These are phyloP conservation scores for Ochropacha duplaris DNA, from an alignment of 2,888 invertebrate genomes.

Conservation along the genomic window DNA sequence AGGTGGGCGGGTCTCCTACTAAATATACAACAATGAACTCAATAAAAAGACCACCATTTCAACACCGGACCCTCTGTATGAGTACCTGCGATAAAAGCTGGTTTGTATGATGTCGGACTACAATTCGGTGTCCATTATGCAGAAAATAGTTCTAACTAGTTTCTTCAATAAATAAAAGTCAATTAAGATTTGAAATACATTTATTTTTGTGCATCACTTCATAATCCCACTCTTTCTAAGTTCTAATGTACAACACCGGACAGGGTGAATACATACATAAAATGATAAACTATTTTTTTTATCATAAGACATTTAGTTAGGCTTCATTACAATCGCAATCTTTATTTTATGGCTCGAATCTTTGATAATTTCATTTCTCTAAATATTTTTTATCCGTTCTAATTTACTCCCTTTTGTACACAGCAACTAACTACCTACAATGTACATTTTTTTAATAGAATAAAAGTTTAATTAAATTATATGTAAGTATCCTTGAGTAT, in stretches of 20 bases:
- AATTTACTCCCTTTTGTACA: slow-evolving; percentile 50
- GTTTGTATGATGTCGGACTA: too few species aligned
- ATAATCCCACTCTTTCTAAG: slow-evolving; percentile 64
- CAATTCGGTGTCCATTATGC: too few species aligned
- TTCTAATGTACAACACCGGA: slow-evolving; percentile 72
- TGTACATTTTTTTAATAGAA: slow-evolving; percentile 14
- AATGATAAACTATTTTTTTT: slow-evolving; percentile 47
- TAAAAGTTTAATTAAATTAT: neutral
- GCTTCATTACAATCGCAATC: slow-evolving; percentile 60
- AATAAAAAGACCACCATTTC: too few species aligned
- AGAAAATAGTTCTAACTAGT: too few species aligned
- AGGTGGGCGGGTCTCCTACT: too few species aligned
- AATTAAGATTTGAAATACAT: slow-evolving; percentile 67
- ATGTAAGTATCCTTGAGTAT: neutral
- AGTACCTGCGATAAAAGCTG: too few species aligned
- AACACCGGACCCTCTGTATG: too few species aligned
- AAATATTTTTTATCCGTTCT: slow-evolving; percentile 33
- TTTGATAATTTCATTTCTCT: slow-evolving; percentile 46
- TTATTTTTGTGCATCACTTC: slow-evolving; percentile 78
- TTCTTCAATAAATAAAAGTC: slow-evolving; percentile 13
- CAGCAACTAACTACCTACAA: slow-evolving; percentile 25
- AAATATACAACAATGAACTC: too few species aligned
- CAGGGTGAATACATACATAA: slow-evolving; percentile 55
- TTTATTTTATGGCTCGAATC: slow-evolving; percentile 73
- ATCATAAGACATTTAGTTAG: slow-evolving; percentile 81